These are phyloP conservation scores for Plotosus lineatus DNA, from an alignment of 2,113 vertebrate genomes.

Conservation along the genomic window DNA sequence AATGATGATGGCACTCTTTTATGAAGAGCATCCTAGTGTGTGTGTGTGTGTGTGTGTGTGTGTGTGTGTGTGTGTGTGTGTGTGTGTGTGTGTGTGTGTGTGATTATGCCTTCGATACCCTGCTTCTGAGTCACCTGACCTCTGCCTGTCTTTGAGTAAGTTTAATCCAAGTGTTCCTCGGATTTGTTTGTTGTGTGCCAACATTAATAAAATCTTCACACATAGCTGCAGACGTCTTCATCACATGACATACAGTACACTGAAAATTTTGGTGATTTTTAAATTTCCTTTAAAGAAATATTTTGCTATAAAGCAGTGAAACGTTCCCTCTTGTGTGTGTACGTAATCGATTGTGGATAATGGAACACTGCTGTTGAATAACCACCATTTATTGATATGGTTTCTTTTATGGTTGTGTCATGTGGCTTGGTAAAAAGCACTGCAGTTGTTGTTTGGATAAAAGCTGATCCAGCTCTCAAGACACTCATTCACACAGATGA, in stretches of 20 bases:
- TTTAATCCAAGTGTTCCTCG: neutral
- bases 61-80: neutral
- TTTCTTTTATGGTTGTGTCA: neutral
- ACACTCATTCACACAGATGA: too few species aligned
- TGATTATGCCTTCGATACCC: neutral
- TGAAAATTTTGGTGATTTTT: neutral
- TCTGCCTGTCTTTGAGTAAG: neutral
- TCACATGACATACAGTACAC: neutral
- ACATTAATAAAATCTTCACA: neutral
- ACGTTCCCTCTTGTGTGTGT: neutral
- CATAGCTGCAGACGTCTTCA: neutral
- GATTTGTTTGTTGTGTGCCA: neutral
- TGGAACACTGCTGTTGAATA: neutral
- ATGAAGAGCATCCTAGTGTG: neutral
- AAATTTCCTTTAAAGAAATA: neutral
- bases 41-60: neutral
- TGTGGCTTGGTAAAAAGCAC: neutral
- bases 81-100: neutral
- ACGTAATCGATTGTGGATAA: neutral
- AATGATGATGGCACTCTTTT: too few species aligned
- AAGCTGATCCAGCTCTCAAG: too few species aligned
- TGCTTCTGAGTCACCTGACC: neutral
- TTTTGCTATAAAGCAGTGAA: neutral
- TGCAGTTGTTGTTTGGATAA: neutral
- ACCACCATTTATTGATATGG: neutral